Percentiles rank a stretch among this genome's conserved stretches.
Evolutionary conservation across 2,888 invertebrate species (phyloP).

Genomic region (Acanthococcus lagerstroemiae): DNA sequence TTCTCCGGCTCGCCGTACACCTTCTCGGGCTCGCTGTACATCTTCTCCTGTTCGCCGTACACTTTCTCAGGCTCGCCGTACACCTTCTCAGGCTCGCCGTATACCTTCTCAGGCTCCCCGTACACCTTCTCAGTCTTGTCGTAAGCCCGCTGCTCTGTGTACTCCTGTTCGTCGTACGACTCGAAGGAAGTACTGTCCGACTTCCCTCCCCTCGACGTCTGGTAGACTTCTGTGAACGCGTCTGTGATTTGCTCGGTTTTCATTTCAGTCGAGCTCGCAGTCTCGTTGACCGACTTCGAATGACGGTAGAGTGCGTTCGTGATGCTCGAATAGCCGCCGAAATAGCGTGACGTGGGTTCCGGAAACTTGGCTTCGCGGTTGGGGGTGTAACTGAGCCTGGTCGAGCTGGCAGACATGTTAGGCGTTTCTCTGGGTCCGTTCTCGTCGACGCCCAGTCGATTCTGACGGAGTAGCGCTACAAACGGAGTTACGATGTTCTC

Average conservation of each 20-base stretch:
- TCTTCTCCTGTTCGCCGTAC: constrained; percentile 43
- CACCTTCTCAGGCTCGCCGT: constrained; percentile 42
- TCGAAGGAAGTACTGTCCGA: neutral
- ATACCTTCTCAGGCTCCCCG: constrained; percentile 48
- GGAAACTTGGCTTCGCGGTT: neutral
- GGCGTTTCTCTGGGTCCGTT: constrained; percentile 2
- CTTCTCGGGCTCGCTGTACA: constrained; percentile 43
- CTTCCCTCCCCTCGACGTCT: no score
- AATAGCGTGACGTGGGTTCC: neutral
- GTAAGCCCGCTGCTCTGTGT: constrained; percentile 41
- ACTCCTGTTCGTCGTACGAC: neutral
- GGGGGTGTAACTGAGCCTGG: neutral
- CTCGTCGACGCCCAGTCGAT: constrained; percentile 15
- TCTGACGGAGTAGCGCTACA: constrained; percentile 15
- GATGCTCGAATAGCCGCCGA: neutral
- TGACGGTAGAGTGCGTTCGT: neutral
- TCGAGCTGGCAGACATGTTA: neutral
- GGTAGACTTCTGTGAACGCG: no score
- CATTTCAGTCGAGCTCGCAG: no score
- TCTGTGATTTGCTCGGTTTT: no score
- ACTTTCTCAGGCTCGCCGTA: constrained; percentile 56
- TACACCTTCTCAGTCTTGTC: constrained; percentile 48
- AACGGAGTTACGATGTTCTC: constrained; percentile 11
- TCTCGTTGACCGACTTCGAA: neutral
- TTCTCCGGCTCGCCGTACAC: constrained; percentile 41